These are phyloP conservation scores for Coturnix japonica DNA, from an alignment of 2,113 vertebrate genomes.

Conservation along the genomic window DNA sequence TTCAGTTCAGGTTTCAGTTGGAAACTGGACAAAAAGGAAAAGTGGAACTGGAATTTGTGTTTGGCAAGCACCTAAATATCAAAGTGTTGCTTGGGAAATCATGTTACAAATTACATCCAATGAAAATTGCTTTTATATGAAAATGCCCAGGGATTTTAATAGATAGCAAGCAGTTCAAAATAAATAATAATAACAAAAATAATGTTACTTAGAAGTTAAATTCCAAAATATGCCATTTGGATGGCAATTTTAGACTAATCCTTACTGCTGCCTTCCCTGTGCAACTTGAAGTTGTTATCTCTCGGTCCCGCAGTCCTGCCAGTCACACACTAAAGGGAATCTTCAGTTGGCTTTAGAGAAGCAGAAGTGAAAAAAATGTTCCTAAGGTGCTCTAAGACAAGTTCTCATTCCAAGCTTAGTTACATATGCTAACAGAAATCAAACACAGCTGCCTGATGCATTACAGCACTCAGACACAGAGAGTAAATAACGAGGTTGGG, in stretches of 20 bases:
- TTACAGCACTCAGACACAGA: background rate
- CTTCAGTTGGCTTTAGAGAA: background rate
- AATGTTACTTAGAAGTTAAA: background rate
- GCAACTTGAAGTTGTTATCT: background rate
- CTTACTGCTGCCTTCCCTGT: background rate
- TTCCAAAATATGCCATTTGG: background rate
- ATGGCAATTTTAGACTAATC: background rate
- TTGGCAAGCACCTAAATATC: background rate
- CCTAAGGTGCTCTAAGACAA: background rate
- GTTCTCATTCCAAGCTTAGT: background rate
- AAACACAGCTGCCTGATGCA: background rate
- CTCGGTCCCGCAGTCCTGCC: background rate
- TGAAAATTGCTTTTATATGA: background rate
- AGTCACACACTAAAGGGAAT: background rate
- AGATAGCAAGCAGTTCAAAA: background rate
- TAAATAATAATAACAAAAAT: background rate
- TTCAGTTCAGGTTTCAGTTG: background rate
- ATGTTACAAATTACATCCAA: background rate
- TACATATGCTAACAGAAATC: background rate
- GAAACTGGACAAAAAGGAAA: background rate
- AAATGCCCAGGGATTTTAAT: background rate
- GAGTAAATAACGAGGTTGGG: background rate
- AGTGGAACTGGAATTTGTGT: background rate
- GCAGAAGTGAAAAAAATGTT: background rate
- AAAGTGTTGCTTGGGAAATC: background rate